phyloP scores from a whole-genome alignment of 2,888 invertebrate species.

The Labia minor region DNA sequence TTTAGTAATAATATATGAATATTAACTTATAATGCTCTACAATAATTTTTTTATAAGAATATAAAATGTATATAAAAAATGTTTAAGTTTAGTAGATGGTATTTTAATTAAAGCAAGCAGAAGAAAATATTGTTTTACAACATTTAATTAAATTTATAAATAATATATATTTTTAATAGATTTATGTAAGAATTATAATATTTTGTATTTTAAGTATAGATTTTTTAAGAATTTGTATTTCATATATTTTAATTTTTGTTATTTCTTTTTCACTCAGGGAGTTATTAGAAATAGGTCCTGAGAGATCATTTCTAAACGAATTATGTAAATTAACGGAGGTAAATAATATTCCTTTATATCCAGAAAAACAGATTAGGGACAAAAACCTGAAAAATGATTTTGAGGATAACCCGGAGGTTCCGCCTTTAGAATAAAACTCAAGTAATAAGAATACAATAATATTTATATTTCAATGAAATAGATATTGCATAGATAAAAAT shows the following conservation, averaged over 20 bases:
- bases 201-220: constrained; percentile 17
- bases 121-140: too few species aligned
- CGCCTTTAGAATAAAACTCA: constrained; percentile 22
- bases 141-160: neutral
- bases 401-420: constrained; percentile 23
- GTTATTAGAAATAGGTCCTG: constrained; percentile 33
- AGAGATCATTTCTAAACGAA: constrained; percentile 28
- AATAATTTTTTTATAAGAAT: too few species aligned
- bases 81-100: too few species aligned
- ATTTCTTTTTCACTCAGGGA: constrained; percentile 22
- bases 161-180: neutral
- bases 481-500: constrained; percentile 13
- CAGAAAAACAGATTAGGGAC: constrained; percentile 16
- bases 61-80: too few species aligned
- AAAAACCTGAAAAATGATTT: constrained; percentile 36
- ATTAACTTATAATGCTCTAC: too few species aligned
- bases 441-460: constrained; percentile 3
- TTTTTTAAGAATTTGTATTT: neutral
- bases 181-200: constrained; percentile 15
- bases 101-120: too few species aligned
- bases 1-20: too few species aligned
- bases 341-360: constrained; percentile 19
- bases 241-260: too few species aligned
- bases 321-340: constrained; percentile 31
- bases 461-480: constrained; percentile 14